A percentile compares a stretch with the other conserved stretches of the same genome.
phyloP scores from a whole-genome alignment of 2,888 invertebrate species.

The Endomychus coccineus region DNA sequence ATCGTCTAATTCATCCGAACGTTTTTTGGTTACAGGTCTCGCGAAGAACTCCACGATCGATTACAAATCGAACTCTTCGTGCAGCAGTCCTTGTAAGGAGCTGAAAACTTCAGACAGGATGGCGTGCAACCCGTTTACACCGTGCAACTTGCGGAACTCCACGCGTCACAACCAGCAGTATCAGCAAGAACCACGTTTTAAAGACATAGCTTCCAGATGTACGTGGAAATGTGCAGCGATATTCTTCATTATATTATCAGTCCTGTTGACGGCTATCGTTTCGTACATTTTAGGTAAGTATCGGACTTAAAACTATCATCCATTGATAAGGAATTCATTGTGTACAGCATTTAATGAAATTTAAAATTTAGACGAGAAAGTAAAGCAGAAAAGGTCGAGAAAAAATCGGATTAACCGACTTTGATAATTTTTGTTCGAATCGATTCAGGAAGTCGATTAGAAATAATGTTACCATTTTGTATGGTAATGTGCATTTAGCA shows the following conservation, averaged over 20 bases:
- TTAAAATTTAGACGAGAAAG: too few relatives aligned
- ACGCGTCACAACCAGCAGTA: constrained; percentile 63
- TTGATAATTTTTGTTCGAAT: too few relatives aligned
- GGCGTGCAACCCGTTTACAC: constrained; percentile 38
- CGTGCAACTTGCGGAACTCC: constrained; percentile 68
- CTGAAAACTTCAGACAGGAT: constrained; percentile 56
- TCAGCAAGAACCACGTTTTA: constrained; percentile 68
- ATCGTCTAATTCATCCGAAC: too few relatives aligned
- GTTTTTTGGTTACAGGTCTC: constrained; percentile 78
- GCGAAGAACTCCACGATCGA: constrained; percentile 84
- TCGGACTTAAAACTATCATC: too few relatives aligned
- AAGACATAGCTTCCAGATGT: constrained; percentile 78
- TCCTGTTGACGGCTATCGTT: constrained; percentile 73
- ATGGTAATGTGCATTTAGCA: too few relatives aligned
- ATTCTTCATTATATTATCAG: constrained; percentile 75
- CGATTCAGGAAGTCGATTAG: too few relatives aligned
- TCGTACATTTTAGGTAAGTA: constrained; percentile 79
- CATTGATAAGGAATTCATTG: too few relatives aligned
- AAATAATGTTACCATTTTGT: too few relatives aligned
- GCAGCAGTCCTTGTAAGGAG: constrained; percentile 80
- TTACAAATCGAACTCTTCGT: constrained; percentile 77
- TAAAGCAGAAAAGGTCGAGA: too few relatives aligned
- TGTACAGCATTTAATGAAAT: too few relatives aligned
- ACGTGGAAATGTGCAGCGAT: constrained; percentile 91
- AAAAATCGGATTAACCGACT: too few relatives aligned